phyloP scores from a whole-genome alignment of 2,113 vertebrate species.

The Parotia lawesii region DNA sequence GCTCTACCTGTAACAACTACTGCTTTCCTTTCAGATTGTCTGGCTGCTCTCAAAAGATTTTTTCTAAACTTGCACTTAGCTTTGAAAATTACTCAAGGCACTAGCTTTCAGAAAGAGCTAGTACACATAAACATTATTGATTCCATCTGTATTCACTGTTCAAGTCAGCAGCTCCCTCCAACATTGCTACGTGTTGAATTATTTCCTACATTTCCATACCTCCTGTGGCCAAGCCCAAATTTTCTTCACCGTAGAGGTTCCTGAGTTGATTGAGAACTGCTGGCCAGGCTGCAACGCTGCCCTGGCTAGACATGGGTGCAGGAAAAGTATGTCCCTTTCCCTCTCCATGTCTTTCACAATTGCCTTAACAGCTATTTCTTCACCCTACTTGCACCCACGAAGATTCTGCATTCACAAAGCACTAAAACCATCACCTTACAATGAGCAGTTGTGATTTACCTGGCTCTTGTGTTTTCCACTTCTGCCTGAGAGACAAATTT shows the following conservation, averaged over 20 bases:
- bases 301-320: neutral
- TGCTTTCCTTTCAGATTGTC: neutral
- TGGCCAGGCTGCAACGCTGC: neutral
- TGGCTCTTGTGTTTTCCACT: constrained; percentile 53
- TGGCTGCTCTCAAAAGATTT: neutral
- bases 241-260: neutral
- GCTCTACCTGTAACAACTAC: neutral
- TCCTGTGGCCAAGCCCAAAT: neutral
- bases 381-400: neutral
- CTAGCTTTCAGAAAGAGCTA: neutral
- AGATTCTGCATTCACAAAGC: neutral
- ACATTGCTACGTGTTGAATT: neutral
- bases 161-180: neutral
- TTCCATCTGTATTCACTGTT: neutral
- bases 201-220: neutral
- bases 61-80: neutral
- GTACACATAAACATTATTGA: neutral
- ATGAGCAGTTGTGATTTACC: constrained; percentile 2
- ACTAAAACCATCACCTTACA: neutral
- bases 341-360: neutral
- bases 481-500: constrained; percentile 76
- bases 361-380: neutral
- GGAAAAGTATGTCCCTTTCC: neutral
- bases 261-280: neutral
- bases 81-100: neutral